A percentile compares a stretch with the other conserved stretches of the same genome.
These are phyloP conservation scores for Rotaria macrura DNA, from an alignment of 2,888 invertebrate genomes.

Conservation along the genomic window DNA sequence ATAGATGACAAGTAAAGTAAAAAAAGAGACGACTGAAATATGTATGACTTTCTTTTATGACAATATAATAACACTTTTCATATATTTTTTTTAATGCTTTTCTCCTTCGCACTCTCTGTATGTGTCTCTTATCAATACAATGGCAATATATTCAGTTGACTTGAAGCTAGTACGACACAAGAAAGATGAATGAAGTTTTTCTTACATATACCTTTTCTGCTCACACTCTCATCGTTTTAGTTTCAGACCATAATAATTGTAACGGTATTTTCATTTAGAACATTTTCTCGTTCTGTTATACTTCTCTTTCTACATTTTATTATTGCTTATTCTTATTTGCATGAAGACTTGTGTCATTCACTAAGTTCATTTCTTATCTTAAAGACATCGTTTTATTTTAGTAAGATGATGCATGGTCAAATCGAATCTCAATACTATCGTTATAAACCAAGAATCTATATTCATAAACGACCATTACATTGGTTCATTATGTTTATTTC, in stretches of 20 bases:
- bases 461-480: neutral
- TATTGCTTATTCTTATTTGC: neutral
- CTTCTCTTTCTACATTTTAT: neutral
- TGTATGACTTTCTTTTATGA: neutral
- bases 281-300: neutral
- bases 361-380: neutral
- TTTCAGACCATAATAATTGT: neutral
- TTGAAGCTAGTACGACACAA: neutral
- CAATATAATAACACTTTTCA: neutral
- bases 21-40: too few relatives aligned
- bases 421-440: neutral
- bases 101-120: too few relatives aligned
- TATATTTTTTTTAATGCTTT: neutral
- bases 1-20: neutral
- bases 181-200: neutral
- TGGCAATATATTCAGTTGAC: neutral
- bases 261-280: neutral
- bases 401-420: neutral
- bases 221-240: neutral
- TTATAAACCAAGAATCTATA: neutral
- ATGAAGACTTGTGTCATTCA: neutral
- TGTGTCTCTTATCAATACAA: neutral
- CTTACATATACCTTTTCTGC: neutral
- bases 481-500: neutral
- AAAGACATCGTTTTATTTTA: neutral